Conservation (phyloP, 1,140 invertebrate species). For the Caenorhabditis latens region DNA sequence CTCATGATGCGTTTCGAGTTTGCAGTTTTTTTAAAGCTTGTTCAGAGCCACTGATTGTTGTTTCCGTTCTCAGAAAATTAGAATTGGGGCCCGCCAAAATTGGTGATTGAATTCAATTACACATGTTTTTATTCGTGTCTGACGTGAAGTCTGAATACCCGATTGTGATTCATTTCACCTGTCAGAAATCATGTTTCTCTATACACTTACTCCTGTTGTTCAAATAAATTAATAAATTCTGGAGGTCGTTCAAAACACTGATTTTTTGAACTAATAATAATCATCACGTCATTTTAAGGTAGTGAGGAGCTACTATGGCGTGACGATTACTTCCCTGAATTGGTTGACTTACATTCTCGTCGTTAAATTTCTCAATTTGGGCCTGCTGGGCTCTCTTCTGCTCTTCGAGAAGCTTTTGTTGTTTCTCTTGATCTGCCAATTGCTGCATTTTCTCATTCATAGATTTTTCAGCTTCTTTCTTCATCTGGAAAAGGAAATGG, state of each 20-base stretch:
- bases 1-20: too few relatives aligned
- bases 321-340: background rate
- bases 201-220: too few relatives aligned
- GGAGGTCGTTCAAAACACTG: background rate
- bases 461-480: background rate
- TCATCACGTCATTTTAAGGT: too few relatives aligned
- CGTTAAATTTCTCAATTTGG: background rate
- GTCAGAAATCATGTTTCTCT: background rate
- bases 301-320: too few relatives aligned
- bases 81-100: background rate
- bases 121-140: background rate
- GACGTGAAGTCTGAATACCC: conserved; percentile 2
- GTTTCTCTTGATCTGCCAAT: too few relatives aligned
- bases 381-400: background rate
- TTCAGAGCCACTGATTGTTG: background rate
- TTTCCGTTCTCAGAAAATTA: background rate
- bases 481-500: background rate
- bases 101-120: background rate
- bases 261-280: background rate
- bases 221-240: too few relatives aligned
- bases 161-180: background rate
- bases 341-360: conserved; percentile 7
- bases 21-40: too few relatives aligned
- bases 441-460: background rate
- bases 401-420: background rate